Evolutionary conservation across 2,888 invertebrate species (phyloP).

Genomic region (Philhelius pedissequus): DNA sequence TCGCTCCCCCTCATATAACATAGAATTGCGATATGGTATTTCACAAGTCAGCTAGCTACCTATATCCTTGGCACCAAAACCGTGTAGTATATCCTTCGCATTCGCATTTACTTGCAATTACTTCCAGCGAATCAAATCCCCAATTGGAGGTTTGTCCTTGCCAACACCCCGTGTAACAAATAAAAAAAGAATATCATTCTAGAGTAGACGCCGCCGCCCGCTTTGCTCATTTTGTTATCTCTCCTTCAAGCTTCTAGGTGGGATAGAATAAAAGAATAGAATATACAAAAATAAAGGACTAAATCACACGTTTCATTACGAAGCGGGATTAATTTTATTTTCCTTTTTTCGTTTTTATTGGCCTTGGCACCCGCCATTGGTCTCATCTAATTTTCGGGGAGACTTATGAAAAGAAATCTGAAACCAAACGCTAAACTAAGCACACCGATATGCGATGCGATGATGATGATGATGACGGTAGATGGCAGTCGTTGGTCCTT

Average conservation of each 20-base stretch:
- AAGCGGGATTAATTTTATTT: constrained; percentile 68
- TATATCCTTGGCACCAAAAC: constrained; percentile 38
- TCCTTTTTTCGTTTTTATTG: constrained; percentile 66
- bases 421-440: constrained; percentile 3
- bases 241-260: constrained; percentile 45
- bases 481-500: neutral
- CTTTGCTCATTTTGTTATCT: constrained; percentile 27
- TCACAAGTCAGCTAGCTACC: constrained; percentile 64
- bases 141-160: constrained; percentile 67
- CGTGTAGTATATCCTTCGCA: constrained; percentile 35
- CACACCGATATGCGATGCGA: constrained; percentile 8
- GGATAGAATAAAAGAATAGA: constrained; percentile 42
- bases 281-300: constrained; percentile 21
- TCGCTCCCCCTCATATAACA: neutral
- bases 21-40: constrained; percentile 8
- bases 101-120: constrained; percentile 64
- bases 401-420: constrained; percentile 55
- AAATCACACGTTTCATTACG: constrained; percentile 69
- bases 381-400: constrained; percentile 63
- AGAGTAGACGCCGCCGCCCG: neutral
- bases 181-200: constrained; percentile 65
- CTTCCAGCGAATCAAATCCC: constrained; percentile 67
- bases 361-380: constrained; percentile 67
- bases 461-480: too few species aligned
- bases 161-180: constrained; percentile 67